Evolutionary conservation across 2,797 vertebrate genomes (phyloP), one percentile per base, ranked within the genome.

Genomic region (Pteronotus mesoamericanus): DNA sequence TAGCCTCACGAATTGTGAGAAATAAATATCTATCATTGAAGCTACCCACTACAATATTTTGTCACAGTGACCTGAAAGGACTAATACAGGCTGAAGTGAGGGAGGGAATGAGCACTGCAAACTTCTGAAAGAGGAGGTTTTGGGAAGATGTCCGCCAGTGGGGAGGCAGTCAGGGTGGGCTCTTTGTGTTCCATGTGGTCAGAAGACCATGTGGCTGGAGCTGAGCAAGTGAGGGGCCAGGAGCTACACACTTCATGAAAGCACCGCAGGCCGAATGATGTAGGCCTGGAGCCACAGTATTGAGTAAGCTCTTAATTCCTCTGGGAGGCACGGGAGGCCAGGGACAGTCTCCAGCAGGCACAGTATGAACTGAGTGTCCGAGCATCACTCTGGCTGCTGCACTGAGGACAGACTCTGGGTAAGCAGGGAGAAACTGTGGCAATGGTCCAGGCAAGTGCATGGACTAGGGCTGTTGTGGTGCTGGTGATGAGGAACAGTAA

Each of bases 341-440:
- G 18, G 68, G 14, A 37, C 12, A 55, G 15, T 42, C 34, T 46
- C 53, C 15, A 6, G 9, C 1, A 2, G 46, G 26, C 24, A 53
- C 74, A 32, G 3, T 16, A 10, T 2, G 1, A 22, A 11, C 10
- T 39, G 78, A n/a, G 29, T 32, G 10, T 18, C 16, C 46, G n/a
- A 0, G 26, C 7, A 0, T 68, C 32, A 22, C 32, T 8, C 1
- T 1, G 64, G 14, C 18, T 64, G 37, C 12, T 4, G 3, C 14
- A 14, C 16, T 5, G 66, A 80, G 44, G 37, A 64, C 29, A n/a
- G 32, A 48, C 19, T 24, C 5, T 2, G 32, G 9, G 32, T 94
- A 8, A 46, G 18, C 39, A 57, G 26, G 37, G 48, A 75, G 75
- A 42, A 18, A 11, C 9, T 9, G 15, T 0, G 1, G n/a, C 44